These are phyloP conservation scores for Platycheirus albimanus DNA, from an alignment of 2,888 invertebrate genomes.

Conservation along the genomic window DNA sequence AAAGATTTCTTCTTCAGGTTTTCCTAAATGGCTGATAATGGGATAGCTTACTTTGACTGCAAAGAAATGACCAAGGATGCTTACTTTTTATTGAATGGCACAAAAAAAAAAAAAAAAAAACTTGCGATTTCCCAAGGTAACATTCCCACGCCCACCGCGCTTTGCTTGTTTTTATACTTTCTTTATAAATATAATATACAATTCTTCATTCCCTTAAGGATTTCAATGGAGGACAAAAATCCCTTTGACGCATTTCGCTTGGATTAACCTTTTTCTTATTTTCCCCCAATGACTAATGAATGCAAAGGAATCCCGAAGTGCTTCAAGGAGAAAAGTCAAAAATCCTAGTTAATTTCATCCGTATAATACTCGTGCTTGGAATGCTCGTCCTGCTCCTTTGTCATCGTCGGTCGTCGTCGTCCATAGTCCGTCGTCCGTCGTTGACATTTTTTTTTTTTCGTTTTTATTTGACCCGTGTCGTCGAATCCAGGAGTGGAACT, in stretches of 20 bases:
- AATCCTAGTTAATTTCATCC: conserved; percentile 66
- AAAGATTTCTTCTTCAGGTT: no score
- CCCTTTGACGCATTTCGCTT: conserved; percentile 54
- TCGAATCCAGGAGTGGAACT: conserved; percentile 58
- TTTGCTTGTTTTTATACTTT: conserved; percentile 3
- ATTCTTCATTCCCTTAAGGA: conserved; percentile 43
- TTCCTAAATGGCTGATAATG: no score
- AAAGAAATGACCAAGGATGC: no score
- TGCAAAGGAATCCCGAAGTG: conserved; percentile 51
- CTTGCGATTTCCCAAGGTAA: neutral
- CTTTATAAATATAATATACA: conserved; percentile 52
- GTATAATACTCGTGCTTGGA: conserved; percentile 11
- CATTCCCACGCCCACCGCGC: no score
- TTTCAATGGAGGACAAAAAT: conserved; percentile 55
- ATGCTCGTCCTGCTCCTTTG: neutral
- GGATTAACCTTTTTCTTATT: conserved; percentile 57
- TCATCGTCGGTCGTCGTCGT: no score
- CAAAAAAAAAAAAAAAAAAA: no score
- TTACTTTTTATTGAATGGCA: no score
- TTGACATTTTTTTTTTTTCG: conserved; percentile 9
- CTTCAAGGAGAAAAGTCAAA: conserved; percentile 58
- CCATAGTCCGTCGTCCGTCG: neutral
- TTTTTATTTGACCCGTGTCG: conserved; percentile 36
- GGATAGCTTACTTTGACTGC: no score
- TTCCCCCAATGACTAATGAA: conserved; percentile 66